Base-by-base conservation (phyloP, 2,113 vertebrate species). In the Petrocephalus zakoni region DNA sequence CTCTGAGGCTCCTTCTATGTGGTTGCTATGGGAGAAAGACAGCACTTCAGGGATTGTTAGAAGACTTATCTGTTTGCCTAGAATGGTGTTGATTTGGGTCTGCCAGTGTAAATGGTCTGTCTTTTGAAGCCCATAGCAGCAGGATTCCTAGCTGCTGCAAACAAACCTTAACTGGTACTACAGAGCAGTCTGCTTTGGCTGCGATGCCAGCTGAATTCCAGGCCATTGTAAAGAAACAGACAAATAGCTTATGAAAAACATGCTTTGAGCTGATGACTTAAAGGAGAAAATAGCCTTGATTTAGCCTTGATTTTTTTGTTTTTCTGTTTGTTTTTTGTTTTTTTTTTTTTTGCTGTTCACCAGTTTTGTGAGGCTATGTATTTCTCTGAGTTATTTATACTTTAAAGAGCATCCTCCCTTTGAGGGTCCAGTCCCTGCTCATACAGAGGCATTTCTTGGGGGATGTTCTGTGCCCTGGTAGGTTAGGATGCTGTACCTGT, bases 101-200 rank as follows among this genome's bases (percentile, higher is more conserved):
- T 84, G 90, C 78, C 90, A 87, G 61, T 89, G 88, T 89, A 89
- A 89, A 87, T 87, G 53, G 81, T 56, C 72, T 55, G n/a, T 91
- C 88, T 86, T 91, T 89, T 87, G 51, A 81, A 83, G 64, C 37
- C 56, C 88, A 25, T 88, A 47, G 51, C 75, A 83, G 42, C 49
- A 58, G 83, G 68, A 55, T 53, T 75, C 52, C 34, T 47, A 68
- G 46, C 72, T 34, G 52, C 46, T 19, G 56, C 21, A 85, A 78
- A 87, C 83, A 87, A 64, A 52, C 53, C 49, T 78, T 55, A 83
- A 89, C 81, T 47, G 53, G 46, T 87, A 81, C 84, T 72, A 58
- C 89, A 72, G 51, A 52, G 78, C 21, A 37, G 37, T 61, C 64
- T 68, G 34, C 56, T 75, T 89, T 88, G 85, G 85, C 56, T 87